Percentiles rank a stretch among this genome's conserved stretches.
Conservation (phyloP, 2,113 vertebrate species). For the Solenodon paradoxus region DNA sequence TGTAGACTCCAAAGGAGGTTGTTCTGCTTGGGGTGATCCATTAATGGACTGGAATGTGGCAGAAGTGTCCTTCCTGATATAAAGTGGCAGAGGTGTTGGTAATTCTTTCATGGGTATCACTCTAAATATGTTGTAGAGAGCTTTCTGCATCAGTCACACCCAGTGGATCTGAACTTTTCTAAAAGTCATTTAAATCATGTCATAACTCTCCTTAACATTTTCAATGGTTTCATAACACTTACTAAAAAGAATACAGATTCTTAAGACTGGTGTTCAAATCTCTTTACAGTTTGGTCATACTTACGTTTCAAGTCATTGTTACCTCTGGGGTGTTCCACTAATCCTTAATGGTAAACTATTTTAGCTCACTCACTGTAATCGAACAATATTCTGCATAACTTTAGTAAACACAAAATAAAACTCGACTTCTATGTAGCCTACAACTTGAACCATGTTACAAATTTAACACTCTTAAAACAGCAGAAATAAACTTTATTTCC, state of each 20-base stretch:
- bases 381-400: neutral
- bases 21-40: conserved; percentile 70
- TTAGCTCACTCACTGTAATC: neutral
- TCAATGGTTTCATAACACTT: neutral
- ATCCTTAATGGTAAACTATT: neutral
- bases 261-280: neutral
- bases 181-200: conserved; percentile 1
- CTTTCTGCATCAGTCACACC: neutral
- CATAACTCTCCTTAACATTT: conserved; percentile 4
- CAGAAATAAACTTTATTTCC: conserved; percentile 7
- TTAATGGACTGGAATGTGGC: conserved; percentile 61
- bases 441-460: neutral
- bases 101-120: neutral
- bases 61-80: conserved; percentile 73
- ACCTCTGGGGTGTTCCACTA: neutral
- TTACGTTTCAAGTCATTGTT: neutral
- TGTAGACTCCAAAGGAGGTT: conserved; percentile 84
- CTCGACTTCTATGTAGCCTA: neutral
- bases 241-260: neutral
- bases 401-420: conserved; percentile 23
- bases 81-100: neutral
- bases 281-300: neutral
- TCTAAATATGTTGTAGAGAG: neutral
- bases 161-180: conserved; percentile 8
- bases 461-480: neutral